These are phyloP conservation scores for Pachyseris speciosa DNA, from an alignment of 64 coral and sea anemone genomes.

Conservation along the genomic window DNA sequence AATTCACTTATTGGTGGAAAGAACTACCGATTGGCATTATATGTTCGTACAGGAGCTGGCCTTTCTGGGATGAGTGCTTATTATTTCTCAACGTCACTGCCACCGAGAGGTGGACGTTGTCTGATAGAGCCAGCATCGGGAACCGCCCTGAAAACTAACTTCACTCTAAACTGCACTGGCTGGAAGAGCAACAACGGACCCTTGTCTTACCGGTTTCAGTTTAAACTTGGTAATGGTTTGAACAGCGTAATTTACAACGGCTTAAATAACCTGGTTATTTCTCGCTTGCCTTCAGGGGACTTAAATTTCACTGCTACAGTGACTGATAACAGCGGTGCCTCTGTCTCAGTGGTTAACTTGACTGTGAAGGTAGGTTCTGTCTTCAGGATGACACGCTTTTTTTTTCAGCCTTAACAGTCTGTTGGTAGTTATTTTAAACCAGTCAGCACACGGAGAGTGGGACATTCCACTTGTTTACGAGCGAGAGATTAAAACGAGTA, in stretches of 20 bases:
- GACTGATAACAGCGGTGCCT: not conserved
- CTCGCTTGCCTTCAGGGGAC: not conserved
- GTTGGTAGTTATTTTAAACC: no score
- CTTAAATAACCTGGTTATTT: not conserved
- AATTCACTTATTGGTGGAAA: not conserved
- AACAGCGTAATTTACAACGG: not conserved
- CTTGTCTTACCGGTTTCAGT: not conserved
- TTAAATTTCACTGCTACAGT: not conserved
- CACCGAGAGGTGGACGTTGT: not conserved
- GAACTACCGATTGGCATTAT: not conserved
- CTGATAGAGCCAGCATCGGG: not conserved
- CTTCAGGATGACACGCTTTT: no score
- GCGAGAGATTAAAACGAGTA: no score
- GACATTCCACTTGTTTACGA: no score
- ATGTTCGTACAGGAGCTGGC: not conserved
- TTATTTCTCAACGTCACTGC: not conserved
- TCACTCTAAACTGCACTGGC: not conserved
- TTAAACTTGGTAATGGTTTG: constrained; percentile 2
- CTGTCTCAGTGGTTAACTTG: not conserved
- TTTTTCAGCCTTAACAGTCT: no score
- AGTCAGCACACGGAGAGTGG: no score
- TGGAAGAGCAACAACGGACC: not conserved
- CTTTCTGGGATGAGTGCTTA: not conserved
- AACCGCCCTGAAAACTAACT: not conserved
- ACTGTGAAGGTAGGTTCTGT: not conserved